Percentiles rank a stretch among this genome's conserved stretches.
phyloP scores from a whole-genome alignment of 2,113 vertebrate species.

The Nycticebus coucang region DNA sequence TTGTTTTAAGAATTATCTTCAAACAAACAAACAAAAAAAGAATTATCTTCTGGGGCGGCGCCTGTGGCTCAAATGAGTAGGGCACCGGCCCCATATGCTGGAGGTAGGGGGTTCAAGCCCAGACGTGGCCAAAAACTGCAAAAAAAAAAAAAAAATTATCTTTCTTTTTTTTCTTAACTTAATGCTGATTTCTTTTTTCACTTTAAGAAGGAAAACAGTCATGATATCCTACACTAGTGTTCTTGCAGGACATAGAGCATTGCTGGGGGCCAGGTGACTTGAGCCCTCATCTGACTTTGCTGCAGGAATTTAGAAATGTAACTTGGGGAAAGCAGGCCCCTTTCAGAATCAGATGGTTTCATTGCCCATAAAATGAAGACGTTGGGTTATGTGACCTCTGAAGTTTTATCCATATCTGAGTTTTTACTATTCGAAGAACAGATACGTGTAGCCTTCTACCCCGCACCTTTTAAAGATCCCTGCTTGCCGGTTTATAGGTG shows the following conservation, averaged over 20 bases:
- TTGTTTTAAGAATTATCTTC: neutral
- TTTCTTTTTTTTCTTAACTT: neutral
- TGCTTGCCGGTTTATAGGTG: neutral
- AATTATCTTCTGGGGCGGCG: neutral
- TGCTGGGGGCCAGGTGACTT: neutral
- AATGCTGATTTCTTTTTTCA: slow-evolving; percentile 14
- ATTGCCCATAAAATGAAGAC: neutral
- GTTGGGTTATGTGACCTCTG: neutral
- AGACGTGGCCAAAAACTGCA: no score
- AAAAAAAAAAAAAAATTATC: no score
- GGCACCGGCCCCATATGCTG: no score
- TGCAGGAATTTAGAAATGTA: neutral
- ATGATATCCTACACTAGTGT: neutral
- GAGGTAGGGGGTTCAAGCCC: no score
- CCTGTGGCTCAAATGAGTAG: no score
- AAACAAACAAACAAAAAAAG: no score
- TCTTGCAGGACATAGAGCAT: neutral
- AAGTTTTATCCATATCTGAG: neutral
- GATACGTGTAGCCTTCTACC: neutral
- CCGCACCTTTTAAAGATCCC: neutral
- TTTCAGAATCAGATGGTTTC: neutral
- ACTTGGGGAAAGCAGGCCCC: neutral
- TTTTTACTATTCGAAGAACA: neutral
- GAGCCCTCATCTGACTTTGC: neutral
- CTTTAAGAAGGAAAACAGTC: neutral